Conservation (phyloP, 1,140 invertebrate genomes). For the Cataglyphis hispanica region DNA sequence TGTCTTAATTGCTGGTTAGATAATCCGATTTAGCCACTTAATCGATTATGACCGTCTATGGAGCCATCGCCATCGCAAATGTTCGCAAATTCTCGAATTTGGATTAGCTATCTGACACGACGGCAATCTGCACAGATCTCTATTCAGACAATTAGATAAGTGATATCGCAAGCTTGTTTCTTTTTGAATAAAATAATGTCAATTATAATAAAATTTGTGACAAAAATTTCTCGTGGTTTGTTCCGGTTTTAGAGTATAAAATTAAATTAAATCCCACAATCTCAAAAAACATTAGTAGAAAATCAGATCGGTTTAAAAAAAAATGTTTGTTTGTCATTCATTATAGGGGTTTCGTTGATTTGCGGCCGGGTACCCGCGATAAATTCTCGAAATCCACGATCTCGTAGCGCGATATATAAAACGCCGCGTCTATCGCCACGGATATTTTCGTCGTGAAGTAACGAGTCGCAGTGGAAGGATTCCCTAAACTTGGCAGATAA, state of each 20-base stretch:
- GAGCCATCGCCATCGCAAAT: constrained; percentile 52
- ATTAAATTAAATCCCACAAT: not conserved
- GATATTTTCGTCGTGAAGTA: constrained; percentile 65
- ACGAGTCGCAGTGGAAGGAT: constrained; percentile 54
- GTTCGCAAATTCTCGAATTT: constrained; percentile 53
- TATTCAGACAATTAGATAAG: not conserved
- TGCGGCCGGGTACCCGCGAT: constrained; percentile 13
- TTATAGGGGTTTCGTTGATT: not conserved
- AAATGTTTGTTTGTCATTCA: not conserved
- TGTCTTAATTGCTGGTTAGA: constrained; percentile 73
- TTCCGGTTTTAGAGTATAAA: not conserved
- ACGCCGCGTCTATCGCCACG: constrained; percentile 51
- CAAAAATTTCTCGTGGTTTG: too few relatives aligned
- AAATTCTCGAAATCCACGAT: constrained; percentile 31
- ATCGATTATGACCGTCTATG: constrained; percentile 65
- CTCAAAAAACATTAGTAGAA: not conserved
- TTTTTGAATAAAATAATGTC: not conserved
- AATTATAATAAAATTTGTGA: not conserved
- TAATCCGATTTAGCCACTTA: constrained; percentile 75
- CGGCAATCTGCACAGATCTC: not conserved
- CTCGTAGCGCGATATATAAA: constrained; percentile 30
- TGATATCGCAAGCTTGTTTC: not conserved
- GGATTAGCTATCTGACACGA: constrained; percentile 42
- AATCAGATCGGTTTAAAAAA: not conserved
- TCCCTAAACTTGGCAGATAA: constrained; percentile 80